Conservation (phyloP, 2,113 vertebrate genomes). For the Colistium nudipinnis region DNA sequence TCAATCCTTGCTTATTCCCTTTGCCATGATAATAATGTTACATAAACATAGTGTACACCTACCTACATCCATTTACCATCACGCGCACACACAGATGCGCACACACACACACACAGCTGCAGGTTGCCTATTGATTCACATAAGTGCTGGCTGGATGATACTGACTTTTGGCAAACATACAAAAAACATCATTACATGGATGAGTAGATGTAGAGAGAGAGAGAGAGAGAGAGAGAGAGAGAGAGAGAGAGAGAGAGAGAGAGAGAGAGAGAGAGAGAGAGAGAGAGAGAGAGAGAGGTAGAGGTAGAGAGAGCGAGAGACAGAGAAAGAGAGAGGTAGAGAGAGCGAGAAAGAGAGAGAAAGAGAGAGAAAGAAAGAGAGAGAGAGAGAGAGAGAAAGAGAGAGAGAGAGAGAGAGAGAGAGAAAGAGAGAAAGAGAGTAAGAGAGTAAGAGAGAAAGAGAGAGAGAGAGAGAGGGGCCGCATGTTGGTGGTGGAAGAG, state of each 20-base stretch:
- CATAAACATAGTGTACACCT: constrained; percentile 14
- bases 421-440: constrained; percentile 6
- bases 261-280: background rate
- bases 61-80: background rate
- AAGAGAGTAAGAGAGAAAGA: background rate
- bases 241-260: background rate
- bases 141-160: constrained; percentile 77
- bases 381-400: too few relatives aligned
- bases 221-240: background rate
- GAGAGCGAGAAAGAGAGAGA: constrained; percentile 1
- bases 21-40: constrained; percentile 9
- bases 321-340: constrained; percentile 11
- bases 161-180: constrained; percentile 78
- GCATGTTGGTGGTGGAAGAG: too few relatives aligned
- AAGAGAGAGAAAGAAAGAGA: background rate
- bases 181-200: constrained; percentile 69
- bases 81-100: constrained; percentile 7
- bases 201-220: constrained; percentile 32
- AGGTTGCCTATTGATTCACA: constrained; percentile 74
- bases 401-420: background rate
- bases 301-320: background rate
- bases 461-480: too few relatives aligned
- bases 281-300: constrained; percentile 11
- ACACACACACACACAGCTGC: constrained; percentile 19
- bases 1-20: constrained; percentile 14